phyloP scores from a whole-genome alignment of 1,140 invertebrate species.

The Diachasmimorpha longicaudata region DNA sequence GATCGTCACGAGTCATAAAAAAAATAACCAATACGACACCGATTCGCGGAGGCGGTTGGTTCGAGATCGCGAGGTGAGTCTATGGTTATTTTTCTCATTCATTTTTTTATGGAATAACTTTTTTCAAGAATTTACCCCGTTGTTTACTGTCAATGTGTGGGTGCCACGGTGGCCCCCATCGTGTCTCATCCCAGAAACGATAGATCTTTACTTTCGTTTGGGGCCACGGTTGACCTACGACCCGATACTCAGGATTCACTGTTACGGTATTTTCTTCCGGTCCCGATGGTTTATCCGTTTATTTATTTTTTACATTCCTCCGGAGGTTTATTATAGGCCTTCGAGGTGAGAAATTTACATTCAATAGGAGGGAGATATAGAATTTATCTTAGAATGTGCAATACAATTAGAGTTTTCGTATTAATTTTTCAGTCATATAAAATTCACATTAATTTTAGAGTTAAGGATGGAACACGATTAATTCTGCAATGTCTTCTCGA shows the following conservation, averaged over 20 bases:
- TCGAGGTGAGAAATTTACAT: not conserved
- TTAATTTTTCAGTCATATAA: too few relatives aligned
- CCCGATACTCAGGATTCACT: not conserved
- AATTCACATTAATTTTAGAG: too few relatives aligned
- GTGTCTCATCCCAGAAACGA: not conserved
- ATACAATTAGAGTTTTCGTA: too few relatives aligned
- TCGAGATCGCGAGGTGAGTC: not conserved
- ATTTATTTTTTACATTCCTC: not conserved
- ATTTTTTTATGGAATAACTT: not conserved
- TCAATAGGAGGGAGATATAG: not conserved
- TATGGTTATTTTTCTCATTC: not conserved
- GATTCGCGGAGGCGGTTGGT: not conserved
- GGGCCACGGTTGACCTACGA: not conserved
- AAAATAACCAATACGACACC: not conserved
- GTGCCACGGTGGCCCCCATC: not conserved
- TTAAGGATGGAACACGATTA: too few relatives aligned
- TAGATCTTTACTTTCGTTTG: conserved; percentile 7
- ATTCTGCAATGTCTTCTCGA: too few relatives aligned
- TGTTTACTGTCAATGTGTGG: not conserved
- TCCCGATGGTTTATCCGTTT: not conserved
- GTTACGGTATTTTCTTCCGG: not conserved
- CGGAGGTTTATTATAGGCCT: not conserved
- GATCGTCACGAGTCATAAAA: conserved; percentile 5
- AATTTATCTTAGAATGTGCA: too few relatives aligned
- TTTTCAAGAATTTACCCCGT: not conserved